Percentiles rank a stretch among this genome's conserved stretches.
Evolutionary conservation across 2,888 invertebrate genomes (phyloP).

Genomic region (Camptogramma bilineatum): DNA sequence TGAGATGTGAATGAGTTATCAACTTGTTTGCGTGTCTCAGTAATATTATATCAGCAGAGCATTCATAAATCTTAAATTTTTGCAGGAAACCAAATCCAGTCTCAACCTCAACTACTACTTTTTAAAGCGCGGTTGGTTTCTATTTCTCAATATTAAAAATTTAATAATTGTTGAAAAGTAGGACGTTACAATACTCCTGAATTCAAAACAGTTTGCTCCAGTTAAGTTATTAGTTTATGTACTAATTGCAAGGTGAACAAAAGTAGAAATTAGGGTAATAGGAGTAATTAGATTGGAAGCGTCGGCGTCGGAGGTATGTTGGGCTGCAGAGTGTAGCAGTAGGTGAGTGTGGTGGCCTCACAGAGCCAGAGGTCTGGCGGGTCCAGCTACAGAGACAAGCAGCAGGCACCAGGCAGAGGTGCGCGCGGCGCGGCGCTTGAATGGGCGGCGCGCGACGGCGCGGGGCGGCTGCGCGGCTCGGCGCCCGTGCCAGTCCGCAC

Average conservation of each 20-base stretch:
- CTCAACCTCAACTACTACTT: background rate
- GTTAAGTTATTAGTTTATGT: constrained; percentile 13
- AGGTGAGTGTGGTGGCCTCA: constrained; percentile 13
- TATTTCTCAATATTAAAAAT: background rate
- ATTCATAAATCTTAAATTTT: background rate
- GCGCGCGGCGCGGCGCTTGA: constrained; percentile 54
- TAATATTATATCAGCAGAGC: constrained; percentile 8
- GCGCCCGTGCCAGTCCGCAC: constrained; percentile 82
- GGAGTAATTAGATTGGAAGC: constrained; percentile 23
- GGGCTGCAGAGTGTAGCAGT: constrained; percentile 18
- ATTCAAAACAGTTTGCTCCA: constrained; percentile 22
- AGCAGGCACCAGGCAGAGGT: constrained; percentile 41
- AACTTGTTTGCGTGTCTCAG: constrained; percentile 8
- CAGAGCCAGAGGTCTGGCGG: constrained; percentile 9
- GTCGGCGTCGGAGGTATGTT: constrained; percentile 8
- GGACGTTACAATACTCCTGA: background rate
- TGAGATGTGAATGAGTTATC: constrained; percentile 12
- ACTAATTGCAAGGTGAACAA: constrained; percentile 19
- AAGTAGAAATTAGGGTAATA: constrained; percentile 26
- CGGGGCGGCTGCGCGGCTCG: constrained; percentile 56
- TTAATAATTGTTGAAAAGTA: background rate
- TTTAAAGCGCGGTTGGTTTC: background rate
- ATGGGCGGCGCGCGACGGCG: constrained; percentile 55
- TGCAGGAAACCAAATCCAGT: background rate
- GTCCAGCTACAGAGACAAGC: background rate